A percentile compares a stretch with the other conserved stretches of the same genome.
Conservation (phyloP, 2,113 vertebrate species). For the Laticauda colubrina region DNA sequence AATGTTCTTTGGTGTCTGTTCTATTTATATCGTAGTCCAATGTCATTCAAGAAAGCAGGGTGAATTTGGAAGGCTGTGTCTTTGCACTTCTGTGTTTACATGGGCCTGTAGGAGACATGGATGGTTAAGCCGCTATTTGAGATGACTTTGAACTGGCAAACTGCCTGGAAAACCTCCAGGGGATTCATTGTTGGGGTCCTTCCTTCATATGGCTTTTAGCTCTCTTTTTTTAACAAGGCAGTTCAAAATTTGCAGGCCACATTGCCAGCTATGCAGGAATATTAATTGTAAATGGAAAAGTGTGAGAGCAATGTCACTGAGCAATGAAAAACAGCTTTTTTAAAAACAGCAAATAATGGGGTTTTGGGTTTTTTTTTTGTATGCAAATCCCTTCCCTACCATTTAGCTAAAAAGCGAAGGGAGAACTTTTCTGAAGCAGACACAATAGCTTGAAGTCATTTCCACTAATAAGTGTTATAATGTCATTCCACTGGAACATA, state of each 20-base stretch:
- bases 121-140: neutral
- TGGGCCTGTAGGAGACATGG: neutral
- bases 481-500: neutral
- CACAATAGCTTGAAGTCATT: neutral
- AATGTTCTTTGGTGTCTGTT: neutral
- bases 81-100: neutral
- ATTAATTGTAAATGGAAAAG: neutral
- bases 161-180: neutral
- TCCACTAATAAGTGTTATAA: neutral
- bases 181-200: neutral
- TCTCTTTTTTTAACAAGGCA: neutral
- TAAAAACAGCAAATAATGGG: neutral
- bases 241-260: neutral
- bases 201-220: neutral
- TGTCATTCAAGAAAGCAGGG: neutral
- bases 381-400: neutral
- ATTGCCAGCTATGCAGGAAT: neutral
- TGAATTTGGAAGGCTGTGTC: neutral
- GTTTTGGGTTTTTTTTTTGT: neutral
- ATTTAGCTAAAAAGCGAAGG: neutral
- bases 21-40: neutral
- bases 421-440: neutral
- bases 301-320: neutral
- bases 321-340: neutral
- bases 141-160: neutral